A percentile compares a stretch with the other conserved stretches of the same genome.
These are phyloP conservation scores for Sciurus niger DNA, from an alignment of 2,113 vertebrate genomes.

Conservation along the genomic window DNA sequence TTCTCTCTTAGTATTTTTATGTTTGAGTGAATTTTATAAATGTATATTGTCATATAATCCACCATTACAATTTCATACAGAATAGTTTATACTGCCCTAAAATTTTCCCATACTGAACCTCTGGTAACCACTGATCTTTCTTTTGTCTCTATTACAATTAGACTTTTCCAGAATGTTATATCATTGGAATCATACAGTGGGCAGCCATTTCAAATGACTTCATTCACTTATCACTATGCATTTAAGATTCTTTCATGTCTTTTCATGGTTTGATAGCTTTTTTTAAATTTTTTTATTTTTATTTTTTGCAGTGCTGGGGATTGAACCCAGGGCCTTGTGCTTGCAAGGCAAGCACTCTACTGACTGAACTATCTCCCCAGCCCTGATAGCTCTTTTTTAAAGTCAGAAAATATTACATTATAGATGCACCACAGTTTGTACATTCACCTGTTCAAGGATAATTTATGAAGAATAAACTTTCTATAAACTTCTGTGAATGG, in stretches of 20 bases:
- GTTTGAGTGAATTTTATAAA: neutral
- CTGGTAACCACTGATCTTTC: neutral
- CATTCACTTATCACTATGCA: neutral
- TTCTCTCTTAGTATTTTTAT: neutral
- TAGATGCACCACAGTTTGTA: neutral
- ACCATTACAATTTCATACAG: neutral
- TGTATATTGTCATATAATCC: neutral
- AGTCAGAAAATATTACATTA: neutral
- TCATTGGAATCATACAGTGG: neutral
- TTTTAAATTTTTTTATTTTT: too few relatives aligned
- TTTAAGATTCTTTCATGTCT: neutral
- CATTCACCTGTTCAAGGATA: neutral
- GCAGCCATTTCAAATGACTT: neutral
- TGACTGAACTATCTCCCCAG: too few relatives aligned
- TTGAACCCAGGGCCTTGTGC: too few relatives aligned
- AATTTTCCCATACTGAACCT: neutral
- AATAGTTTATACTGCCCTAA: neutral
- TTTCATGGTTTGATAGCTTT: neutral
- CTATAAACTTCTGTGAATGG: neutral
- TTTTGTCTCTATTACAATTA: neutral
- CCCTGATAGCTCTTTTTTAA: neutral
- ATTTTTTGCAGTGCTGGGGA: too few relatives aligned
- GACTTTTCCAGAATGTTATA: neutral
- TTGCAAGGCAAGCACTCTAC: too few relatives aligned
- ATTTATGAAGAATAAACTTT: neutral